A percentile compares a stretch with the other conserved stretches of the same genome.
These are phyloP conservation scores for Nerophis lumbriciformis DNA, from an alignment of 2,113 vertebrate species.

Conservation along the genomic window DNA sequence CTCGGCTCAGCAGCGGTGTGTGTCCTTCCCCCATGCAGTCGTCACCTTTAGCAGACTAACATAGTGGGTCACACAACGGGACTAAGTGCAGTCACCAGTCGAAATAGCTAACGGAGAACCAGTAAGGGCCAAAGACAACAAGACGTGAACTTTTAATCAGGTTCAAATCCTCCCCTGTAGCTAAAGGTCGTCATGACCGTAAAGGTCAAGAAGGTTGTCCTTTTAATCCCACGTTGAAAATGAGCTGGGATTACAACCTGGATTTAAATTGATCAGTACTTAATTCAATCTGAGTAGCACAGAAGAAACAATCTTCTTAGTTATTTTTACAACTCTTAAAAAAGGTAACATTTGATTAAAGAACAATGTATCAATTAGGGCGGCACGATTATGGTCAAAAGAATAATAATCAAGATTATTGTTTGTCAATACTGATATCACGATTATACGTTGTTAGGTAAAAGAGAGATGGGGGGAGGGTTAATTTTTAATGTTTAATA, in stretches of 20 bases:
- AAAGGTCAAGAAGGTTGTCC: slow-evolving; percentile 31
- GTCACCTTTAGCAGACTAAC: slow-evolving; percentile 62
- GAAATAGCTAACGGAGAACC: slow-evolving; percentile 44
- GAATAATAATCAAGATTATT: too few species aligned
- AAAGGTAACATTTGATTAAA: slow-evolving; percentile 3
- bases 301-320: slow-evolving; percentile 23
- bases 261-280: slow-evolving; percentile 36
- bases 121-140: slow-evolving; percentile 43
- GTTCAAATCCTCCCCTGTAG: slow-evolving; percentile 33
- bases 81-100: slow-evolving; percentile 36
- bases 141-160: slow-evolving; percentile 37
- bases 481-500: too few species aligned
- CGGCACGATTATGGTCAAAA: too few species aligned
- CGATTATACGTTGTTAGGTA: too few species aligned
- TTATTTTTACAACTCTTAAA: slow-evolving; percentile 14
- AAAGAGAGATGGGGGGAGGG: too few species aligned
- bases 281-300: slow-evolving; percentile 25
- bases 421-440: slow-evolving; percentile 21
- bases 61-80: slow-evolving; percentile 51
- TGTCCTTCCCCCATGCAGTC: slow-evolving; percentile 58
- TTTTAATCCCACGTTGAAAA: slow-evolving; percentile 55
- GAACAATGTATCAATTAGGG: slow-evolving; percentile 37
- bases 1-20: slow-evolving; percentile 53
- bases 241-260: slow-evolving; percentile 46
- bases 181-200: slow-evolving; percentile 46